phyloP scores from a whole-genome alignment of 2,113 vertebrate genomes.

The Centropristis striata region DNA sequence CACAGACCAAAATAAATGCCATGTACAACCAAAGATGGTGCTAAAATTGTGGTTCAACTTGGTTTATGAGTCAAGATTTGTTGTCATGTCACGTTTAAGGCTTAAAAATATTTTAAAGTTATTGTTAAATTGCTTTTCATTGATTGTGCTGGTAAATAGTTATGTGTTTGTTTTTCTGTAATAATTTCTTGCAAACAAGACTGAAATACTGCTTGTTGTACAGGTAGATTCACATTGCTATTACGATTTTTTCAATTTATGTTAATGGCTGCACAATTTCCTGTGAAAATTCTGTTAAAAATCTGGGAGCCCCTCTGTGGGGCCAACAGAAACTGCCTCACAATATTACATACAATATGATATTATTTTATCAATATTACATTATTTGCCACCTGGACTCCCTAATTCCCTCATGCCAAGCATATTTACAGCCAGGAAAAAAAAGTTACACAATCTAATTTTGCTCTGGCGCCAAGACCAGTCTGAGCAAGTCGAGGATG shows the following conservation, averaged over 20 bases:
- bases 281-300: no score
- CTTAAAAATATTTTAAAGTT: background rate
- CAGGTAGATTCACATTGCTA: no score
- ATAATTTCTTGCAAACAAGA: no score
- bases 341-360: no score
- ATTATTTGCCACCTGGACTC: background rate
- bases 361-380: no score
- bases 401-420: background rate
- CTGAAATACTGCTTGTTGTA: no score
- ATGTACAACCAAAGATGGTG: background rate
- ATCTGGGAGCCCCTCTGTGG: no score
- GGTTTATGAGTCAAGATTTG: background rate
- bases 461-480: background rate
- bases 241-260: no score
- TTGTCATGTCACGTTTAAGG: background rate
- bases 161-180: background rate
- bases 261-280: no score
- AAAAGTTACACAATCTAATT: background rate
- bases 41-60: background rate
- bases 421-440: background rate
- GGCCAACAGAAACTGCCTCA: no score
- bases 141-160: background rate
- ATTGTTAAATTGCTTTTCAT: background rate
- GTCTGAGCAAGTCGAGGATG: background rate
- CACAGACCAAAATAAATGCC: background rate